Conservation (phyloP, 2,797 vertebrate species). For the Rhinogobio ventralis region DNA sequence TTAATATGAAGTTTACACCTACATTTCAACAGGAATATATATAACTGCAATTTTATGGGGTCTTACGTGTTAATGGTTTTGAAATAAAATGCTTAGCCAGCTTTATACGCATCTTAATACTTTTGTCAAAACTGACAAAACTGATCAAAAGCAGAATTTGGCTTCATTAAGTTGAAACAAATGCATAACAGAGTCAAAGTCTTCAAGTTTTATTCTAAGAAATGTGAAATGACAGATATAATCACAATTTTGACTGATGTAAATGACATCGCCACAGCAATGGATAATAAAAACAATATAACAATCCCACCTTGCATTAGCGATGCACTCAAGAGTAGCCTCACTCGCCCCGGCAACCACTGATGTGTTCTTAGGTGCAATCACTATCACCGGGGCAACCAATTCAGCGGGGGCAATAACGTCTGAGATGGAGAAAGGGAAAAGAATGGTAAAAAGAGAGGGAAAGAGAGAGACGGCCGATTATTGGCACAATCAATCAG, state of each 20-base stretch:
- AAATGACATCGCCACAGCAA: neutral
- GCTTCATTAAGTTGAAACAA: neutral
- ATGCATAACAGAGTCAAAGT: neutral
- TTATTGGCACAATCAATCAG: slow-evolving; percentile 54
- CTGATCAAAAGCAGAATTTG: neutral
- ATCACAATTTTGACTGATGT: slow-evolving; percentile 4
- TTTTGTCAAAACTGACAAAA: neutral
- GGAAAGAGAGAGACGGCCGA: slow-evolving; percentile 25
- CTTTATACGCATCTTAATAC: neutral
- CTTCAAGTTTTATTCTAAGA: neutral
- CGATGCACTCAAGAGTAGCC: slow-evolving; percentile 79
- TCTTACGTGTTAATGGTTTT: neutral
- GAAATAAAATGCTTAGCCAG: neutral
- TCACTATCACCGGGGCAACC: slow-evolving; percentile 67
- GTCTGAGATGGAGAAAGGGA: slow-evolving; percentile 67
- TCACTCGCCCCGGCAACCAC: slow-evolving; percentile 73
- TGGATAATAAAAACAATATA: slow-evolving; percentile 12
- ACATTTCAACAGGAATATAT: neutral
- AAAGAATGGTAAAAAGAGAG: slow-evolving; percentile 16
- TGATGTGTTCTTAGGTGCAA: slow-evolving; percentile 77
- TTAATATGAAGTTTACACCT: neutral
- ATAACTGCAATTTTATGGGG: neutral
- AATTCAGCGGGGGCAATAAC: slow-evolving; percentile 30
- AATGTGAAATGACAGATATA: neutral
- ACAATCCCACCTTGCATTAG: slow-evolving; percentile 76